Conservation (phyloP, 2,888 invertebrate genomes). For the Napeogenes sylphis region DNA sequence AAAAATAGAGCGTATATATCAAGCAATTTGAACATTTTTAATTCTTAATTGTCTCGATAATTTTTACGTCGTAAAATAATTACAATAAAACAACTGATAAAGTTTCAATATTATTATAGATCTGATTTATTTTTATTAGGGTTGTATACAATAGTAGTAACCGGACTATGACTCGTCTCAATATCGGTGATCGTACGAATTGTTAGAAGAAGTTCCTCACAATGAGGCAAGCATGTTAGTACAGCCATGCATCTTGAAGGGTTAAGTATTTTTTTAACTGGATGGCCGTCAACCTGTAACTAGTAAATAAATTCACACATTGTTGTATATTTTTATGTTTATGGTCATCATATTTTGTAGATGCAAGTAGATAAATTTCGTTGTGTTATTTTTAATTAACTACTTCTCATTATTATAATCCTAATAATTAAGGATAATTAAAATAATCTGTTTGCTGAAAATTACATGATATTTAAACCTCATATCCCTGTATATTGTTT, state of each 20-base stretch:
- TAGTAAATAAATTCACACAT: slow-evolving; percentile 31
- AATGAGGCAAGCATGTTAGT: slow-evolving; percentile 47
- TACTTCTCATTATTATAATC: too few species aligned
- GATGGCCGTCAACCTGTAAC: slow-evolving; percentile 51
- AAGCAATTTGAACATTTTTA: too few species aligned
- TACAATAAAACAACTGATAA: background rate
- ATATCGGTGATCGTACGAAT: slow-evolving; percentile 42
- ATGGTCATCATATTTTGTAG: too few species aligned
- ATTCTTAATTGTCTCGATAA: too few species aligned
- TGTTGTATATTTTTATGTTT: too few species aligned
- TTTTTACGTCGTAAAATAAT: too few species aligned
- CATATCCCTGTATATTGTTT: slow-evolving; percentile 47
- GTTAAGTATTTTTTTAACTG: slow-evolving; percentile 47
- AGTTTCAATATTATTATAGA: background rate
- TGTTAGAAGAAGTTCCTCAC: slow-evolving; percentile 44
- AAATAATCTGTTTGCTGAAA: background rate
- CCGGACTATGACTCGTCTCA: slow-evolving; percentile 32
- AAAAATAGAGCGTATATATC: too few species aligned
- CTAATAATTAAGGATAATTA: too few species aligned
- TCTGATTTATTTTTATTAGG: slow-evolving; percentile 12
- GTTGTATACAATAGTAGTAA: slow-evolving; percentile 38
- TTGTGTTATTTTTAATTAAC: too few species aligned
- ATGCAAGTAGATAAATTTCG: too few species aligned
- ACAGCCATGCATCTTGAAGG: slow-evolving; percentile 46
- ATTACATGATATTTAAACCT: slow-evolving; percentile 36